These are phyloP conservation scores for Acanthiza pusilla DNA, from an alignment of 2,797 vertebrate genomes.

Conservation along the genomic window DNA sequence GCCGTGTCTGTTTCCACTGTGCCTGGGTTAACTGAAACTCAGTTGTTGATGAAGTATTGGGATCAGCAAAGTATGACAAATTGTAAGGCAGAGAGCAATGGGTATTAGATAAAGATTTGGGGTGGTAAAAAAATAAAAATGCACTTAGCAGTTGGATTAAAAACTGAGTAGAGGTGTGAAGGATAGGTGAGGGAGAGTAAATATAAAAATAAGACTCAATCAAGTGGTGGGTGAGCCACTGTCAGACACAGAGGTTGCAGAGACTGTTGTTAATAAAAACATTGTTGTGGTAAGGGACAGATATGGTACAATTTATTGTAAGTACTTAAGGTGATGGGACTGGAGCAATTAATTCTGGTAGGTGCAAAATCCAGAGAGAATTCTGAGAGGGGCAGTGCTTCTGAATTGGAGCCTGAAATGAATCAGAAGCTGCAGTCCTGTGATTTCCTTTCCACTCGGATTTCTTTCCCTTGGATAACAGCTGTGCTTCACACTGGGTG, in stretches of 20 bases:
- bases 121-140: not conserved
- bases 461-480: not conserved
- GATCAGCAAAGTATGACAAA: not conserved
- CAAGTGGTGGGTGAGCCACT: not conserved
- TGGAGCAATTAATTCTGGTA: not conserved
- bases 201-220: not conserved
- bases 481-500: not conserved
- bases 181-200: not conserved
- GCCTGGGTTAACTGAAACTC: conserved; percentile 16
- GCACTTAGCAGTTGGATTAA: not conserved
- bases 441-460: not conserved
- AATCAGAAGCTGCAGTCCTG: not conserved
- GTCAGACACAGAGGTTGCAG: not conserved
- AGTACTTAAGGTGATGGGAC: not conserved
- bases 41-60: not conserved
- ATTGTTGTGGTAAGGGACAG: not conserved
- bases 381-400: not conserved
- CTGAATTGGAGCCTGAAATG: not conserved
- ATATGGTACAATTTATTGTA: not conserved
- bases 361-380: not conserved
- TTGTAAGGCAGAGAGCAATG: not conserved
- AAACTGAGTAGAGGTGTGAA: not conserved
- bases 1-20: not conserved
- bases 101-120: not conserved
- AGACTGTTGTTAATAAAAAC: not conserved